phyloP scores from a whole-genome alignment of 2,797 vertebrate genomes.

The Pseudocheirus occidentalis region DNA sequence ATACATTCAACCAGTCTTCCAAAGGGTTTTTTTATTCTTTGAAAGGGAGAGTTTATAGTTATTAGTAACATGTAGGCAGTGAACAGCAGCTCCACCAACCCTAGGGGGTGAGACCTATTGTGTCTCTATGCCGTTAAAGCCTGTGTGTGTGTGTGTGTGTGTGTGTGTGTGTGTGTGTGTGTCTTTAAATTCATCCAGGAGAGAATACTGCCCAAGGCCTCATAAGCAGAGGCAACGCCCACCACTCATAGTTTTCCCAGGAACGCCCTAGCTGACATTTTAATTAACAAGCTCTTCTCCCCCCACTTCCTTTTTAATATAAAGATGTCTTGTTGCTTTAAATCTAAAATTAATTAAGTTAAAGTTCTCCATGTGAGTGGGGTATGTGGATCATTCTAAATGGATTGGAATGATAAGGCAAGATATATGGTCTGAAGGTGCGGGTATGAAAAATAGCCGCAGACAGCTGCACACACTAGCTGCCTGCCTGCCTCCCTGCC shows the following conservation, averaged over 20 bases:
- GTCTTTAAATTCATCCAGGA: slow-evolving; percentile 75
- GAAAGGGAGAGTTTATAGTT: neutral
- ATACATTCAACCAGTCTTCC: neutral
- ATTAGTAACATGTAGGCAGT: neutral
- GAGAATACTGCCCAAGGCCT: slow-evolving; percentile 74
- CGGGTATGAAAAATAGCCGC: slow-evolving; percentile 24
- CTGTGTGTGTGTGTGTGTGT: slow-evolving; percentile 29
- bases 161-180: slow-evolving; percentile 55
- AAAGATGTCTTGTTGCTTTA: slow-evolving; percentile 84
- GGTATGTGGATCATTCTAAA: slow-evolving; percentile 79
- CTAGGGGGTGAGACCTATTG: neutral
- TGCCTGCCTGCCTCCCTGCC: neutral
- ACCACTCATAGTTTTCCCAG: slow-evolving; percentile 84
- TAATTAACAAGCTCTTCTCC: slow-evolving; percentile 84
- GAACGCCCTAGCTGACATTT: slow-evolving; percentile 82
- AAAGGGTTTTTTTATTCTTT: neutral
- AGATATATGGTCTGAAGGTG: slow-evolving; percentile 73
- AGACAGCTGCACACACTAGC: neutral
- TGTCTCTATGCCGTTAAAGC: neutral
- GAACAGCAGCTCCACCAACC: neutral
- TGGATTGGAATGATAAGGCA: slow-evolving; percentile 79
- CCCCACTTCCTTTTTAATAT: slow-evolving; percentile 81
- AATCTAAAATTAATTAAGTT: slow-evolving; percentile 86
- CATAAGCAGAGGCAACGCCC: slow-evolving; percentile 80
- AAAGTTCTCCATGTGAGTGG: slow-evolving; percentile 79